phyloP scores from a whole-genome alignment of 2,797 vertebrate genomes.

The Heterohyrax brucei region DNA sequence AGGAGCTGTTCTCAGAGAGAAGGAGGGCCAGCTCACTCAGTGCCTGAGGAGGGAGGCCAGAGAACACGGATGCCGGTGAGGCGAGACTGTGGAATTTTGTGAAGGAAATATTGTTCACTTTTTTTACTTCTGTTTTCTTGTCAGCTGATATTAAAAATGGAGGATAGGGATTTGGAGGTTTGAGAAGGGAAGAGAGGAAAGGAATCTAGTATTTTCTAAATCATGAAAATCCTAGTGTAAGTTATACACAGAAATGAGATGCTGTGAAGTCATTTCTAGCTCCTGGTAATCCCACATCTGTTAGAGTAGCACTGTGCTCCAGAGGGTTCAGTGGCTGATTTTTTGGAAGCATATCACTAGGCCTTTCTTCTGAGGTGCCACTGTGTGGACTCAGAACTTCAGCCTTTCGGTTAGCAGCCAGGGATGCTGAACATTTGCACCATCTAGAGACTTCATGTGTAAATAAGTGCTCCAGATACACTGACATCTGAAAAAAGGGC shows the following conservation, averaged over 20 bases:
- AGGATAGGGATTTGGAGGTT: constrained; percentile 19
- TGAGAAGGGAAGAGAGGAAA: constrained; percentile 40
- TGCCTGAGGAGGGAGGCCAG: neutral
- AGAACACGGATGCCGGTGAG: neutral
- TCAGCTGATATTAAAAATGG: neutral
- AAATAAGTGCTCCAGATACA: neutral
- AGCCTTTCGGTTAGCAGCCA: neutral
- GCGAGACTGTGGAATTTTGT: neutral
- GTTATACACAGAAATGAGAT: neutral
- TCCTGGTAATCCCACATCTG: neutral
- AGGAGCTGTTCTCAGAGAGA: neutral
- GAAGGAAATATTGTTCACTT: constrained; percentile 7
- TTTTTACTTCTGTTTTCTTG: constrained; percentile 18
- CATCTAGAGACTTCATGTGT: neutral
- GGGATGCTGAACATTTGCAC: neutral
- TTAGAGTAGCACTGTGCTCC: neutral
- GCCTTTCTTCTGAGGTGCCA: neutral
- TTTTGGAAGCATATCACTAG: neutral
- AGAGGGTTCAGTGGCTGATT: neutral
- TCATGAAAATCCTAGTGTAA: neutral
- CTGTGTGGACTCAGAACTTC: neutral
- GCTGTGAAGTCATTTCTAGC: neutral
- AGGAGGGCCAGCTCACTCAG: too few species aligned
- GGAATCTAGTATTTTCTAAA: constrained; percentile 42
- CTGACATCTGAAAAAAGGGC: neutral